phyloP scores from a whole-genome alignment of 2,113 vertebrate genomes.

The Regulus satrapa region DNA sequence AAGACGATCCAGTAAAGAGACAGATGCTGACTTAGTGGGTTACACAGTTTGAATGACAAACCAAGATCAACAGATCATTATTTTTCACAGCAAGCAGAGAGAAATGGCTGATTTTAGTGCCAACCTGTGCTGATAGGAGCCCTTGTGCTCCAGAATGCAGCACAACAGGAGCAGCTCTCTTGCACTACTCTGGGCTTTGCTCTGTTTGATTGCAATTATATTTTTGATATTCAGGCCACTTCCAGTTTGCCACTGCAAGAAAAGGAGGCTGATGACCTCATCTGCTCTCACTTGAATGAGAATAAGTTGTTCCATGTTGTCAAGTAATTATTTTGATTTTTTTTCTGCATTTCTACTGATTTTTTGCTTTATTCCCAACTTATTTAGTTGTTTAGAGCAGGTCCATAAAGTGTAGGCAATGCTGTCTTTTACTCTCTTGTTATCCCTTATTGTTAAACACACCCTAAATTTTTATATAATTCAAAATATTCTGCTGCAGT shows the following conservation, averaged over 20 bases:
- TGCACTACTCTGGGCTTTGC: neutral
- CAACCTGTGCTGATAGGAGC: neutral
- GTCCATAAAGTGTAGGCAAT: rapidly evolving
- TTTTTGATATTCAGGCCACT: neutral
- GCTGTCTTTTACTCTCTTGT: neutral
- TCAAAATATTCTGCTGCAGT: neutral
- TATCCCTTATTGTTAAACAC: neutral
- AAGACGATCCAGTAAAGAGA: constrained; percentile 1
- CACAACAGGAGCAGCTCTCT: neutral
- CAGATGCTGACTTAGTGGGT: constrained; percentile 49
- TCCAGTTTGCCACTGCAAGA: neutral
- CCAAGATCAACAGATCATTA: constrained; percentile 64
- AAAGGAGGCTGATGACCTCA: neutral
- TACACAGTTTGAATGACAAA: constrained; percentile 55
- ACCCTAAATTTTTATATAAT: neutral
- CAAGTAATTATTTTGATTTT: neutral
- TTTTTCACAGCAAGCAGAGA: constrained; percentile 66
- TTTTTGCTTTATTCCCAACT: neutral
- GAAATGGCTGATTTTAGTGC: neutral
- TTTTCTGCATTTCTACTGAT: neutral
- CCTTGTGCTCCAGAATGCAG: neutral
- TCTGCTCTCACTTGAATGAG: neutral
- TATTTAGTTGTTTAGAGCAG: neutral
- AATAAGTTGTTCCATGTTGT: neutral
- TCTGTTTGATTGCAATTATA: neutral